Evolutionary conservation across 2,888 invertebrate genomes (phyloP).

Genomic region (Spilosoma lubricipeda): DNA sequence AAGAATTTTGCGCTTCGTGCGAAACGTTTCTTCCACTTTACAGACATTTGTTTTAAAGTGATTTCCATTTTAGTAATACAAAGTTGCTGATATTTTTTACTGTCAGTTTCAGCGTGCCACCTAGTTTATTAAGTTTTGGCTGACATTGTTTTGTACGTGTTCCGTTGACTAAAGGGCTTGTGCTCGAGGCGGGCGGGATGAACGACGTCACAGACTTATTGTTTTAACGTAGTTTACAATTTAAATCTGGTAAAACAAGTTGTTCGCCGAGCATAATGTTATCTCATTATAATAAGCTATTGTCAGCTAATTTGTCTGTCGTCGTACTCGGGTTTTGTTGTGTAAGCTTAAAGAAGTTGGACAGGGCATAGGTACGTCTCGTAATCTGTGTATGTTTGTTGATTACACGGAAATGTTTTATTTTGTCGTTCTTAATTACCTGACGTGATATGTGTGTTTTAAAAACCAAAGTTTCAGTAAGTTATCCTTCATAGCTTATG

Average conservation of each 20-base stretch:
- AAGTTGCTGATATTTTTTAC: slow-evolving; percentile 33
- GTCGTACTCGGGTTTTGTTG: background rate
- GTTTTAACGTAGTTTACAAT: background rate
- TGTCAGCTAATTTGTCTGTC: background rate
- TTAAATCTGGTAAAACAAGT: background rate
- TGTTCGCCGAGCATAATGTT: background rate
- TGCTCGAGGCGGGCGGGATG: background rate
- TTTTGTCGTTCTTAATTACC: background rate
- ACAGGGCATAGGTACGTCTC: background rate
- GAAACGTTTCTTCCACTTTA: slow-evolving; percentile 22
- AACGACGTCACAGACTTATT: background rate
- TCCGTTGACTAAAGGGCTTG: slow-evolving; percentile 1
- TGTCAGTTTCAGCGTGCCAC: slow-evolving; percentile 27
- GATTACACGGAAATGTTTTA: background rate
- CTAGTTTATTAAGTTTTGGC: slow-evolving; percentile 14
- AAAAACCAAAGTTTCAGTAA: background rate
- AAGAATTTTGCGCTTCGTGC: slow-evolving; percentile 35
- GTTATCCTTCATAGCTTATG: background rate
- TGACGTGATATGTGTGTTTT: too few species aligned
- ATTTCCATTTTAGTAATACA: slow-evolving; percentile 29
- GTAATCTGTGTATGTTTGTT: background rate
- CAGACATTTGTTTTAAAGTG: slow-evolving; percentile 21
- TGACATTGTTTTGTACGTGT: slow-evolving; percentile 17
- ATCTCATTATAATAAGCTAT: background rate
- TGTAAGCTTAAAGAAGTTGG: background rate